Evolutionary conservation across 2,888 invertebrate genomes (phyloP), one percentile per base, ranked within the genome.

Genomic region (Camponotus fellah): DNA sequence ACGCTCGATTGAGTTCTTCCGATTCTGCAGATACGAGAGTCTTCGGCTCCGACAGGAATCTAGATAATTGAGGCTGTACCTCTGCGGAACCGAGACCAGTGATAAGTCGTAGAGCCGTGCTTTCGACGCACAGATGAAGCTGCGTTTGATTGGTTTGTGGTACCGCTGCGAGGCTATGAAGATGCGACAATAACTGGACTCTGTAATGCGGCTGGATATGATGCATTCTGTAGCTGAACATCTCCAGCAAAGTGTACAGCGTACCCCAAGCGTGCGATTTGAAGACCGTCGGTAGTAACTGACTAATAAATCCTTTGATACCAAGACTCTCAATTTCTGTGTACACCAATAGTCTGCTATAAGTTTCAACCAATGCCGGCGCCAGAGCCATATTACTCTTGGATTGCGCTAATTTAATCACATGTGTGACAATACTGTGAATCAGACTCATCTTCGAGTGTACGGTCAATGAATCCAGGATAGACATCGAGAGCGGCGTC

Each of bases 291-390:
- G 99, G 99, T 88, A 99, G 95, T 64, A 99, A 95, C 95, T 99
- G 98, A 93, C 98, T 97, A 90, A 99, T 97, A 94, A 99, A 99
- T 76, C 98, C 99, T 95, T 99, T 99, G 86, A 99, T 99, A 46
- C 99, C 99, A 72, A 99, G 96, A 21, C 99, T 98, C 95, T 99
- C 99, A 79, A 99, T 99, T 95, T 99, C 99, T 10, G 98, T 99
- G 93, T 99, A 99, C 0, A 99, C 99, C 75, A 99, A 95, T 21
- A 99, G 95, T 74, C 99, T 96, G 83, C 98, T 98, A 95, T 99
- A 99, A 0, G 99, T 99, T 95, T 99, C 99, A 0, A 99, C 98
- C 0, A 99, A 95, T 0, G 99, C 99, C 0, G 99, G 99, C 0
- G 99, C 97, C 93, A 98, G 96, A 0, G 98, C 97, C 93, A 98